Base-by-base conservation (phyloP, 2,797 vertebrate genomes). In the Rhabdophis nuchalis region DNA sequence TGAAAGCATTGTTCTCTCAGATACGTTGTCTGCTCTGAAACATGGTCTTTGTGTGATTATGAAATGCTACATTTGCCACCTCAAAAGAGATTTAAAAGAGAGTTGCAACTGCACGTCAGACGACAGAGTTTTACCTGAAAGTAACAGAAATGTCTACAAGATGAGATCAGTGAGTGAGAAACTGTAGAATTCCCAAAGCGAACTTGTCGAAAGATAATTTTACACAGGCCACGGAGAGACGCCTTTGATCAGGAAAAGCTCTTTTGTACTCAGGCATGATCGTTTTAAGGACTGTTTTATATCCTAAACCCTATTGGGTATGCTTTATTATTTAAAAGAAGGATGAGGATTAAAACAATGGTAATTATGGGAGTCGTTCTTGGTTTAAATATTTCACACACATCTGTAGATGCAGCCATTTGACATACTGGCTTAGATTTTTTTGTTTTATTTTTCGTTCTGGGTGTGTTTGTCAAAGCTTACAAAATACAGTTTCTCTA, bases 1-100 rank as follows among this genome's bases (percentile, higher is more conserved):
- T 95, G 95, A 95, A 97, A 95, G 93, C 90, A 12, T 93, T 87
- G 93, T 94, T 96, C 92, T 96, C 96, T 97, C 94, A 94, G 96
- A 95, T 96, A 96, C 95, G 95, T 95, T 93, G 96, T 96, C 96
- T 96, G 94, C 92, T 94, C 94, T 95, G 96, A 96, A 96, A 96
- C 96, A 95, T 92, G 93, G 96, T 88, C 94, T 94, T 95, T 94
- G 92, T 95, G 95, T 96, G 95, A 97, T 96, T 96, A 97, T 93
- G 94, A 94, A 96, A 95, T 93, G 94, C 95, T 93, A 95, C 94
- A 95, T 97, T 97, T 96, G 95, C 95, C 92, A 96, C 93, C 96
- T 96, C 94, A 93, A 95, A 95, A 95, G 95, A 95, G 94, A 96
- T 96, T 96, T 96, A 94, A 95, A 95, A 95, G 95, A 94, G 95